Percentiles rank a stretch among this genome's conserved stretches.
Evolutionary conservation across 2,888 invertebrate species (phyloP).

Genomic region (Meloe dianella): DNA sequence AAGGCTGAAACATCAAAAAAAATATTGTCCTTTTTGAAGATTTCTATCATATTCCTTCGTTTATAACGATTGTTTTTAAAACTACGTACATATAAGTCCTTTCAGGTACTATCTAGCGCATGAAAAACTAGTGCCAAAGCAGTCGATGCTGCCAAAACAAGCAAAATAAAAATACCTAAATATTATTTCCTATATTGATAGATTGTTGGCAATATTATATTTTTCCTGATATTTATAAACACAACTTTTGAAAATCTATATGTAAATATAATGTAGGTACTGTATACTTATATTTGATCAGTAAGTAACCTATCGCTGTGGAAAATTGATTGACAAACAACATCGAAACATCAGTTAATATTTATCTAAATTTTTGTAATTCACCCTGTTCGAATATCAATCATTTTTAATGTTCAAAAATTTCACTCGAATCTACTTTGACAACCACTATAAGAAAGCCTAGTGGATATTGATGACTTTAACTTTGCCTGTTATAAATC

Average conservation of each 20-base stretch:
- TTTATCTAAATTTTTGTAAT: slow-evolving; percentile 10
- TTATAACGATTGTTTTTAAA: too few species aligned
- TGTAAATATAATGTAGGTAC: too few species aligned
- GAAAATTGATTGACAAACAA: background rate
- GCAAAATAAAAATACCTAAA: too few species aligned
- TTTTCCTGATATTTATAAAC: background rate
- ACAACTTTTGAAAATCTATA: too few species aligned
- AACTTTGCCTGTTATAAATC: slow-evolving; percentile 29
- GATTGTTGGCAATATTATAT: background rate
- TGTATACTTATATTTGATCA: background rate
- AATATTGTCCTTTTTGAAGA: too few species aligned
- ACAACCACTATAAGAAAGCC: slow-evolving; percentile 36
- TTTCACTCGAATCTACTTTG: slow-evolving; percentile 27
- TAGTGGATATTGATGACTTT: slow-evolving; percentile 39
- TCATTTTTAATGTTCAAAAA: slow-evolving; percentile 20
- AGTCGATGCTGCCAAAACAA: too few species aligned
- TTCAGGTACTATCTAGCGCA: too few species aligned
- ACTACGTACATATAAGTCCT: too few species aligned
- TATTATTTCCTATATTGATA: background rate
- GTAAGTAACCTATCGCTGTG: background rate
- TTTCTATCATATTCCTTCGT: too few species aligned
- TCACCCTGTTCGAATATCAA: slow-evolving; percentile 20
- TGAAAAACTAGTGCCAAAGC: too few species aligned
- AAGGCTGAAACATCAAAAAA: too few species aligned
- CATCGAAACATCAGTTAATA: background rate